Percentiles rank a stretch among this genome's conserved stretches.
These are phyloP conservation scores for Trematomus loennbergii DNA, from an alignment of 2,113 vertebrate species.

Conservation along the genomic window DNA sequence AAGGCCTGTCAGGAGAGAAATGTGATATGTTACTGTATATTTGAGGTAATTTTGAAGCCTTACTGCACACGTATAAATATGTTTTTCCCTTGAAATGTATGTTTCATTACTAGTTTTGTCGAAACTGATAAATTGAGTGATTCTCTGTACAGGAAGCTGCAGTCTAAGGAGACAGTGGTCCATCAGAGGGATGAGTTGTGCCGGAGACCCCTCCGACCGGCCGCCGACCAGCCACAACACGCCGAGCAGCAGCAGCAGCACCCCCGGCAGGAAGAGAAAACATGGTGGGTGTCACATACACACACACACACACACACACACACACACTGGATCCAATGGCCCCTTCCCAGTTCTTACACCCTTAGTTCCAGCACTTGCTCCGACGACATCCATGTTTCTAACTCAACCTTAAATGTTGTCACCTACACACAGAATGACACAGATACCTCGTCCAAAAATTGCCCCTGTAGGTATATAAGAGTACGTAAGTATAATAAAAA, in stretches of 20 bases:
- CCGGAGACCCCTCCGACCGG: conserved; percentile 52
- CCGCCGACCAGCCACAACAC: conserved; percentile 14
- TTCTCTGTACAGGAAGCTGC: conserved; percentile 79
- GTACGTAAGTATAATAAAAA: no score
- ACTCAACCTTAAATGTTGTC: no score
- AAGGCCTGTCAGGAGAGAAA: no score
- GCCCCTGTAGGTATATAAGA: no score
- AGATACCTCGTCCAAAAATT: no score
- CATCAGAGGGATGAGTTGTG: conserved; percentile 67
- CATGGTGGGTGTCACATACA: conserved; percentile 57
- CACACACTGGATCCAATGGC: no score
- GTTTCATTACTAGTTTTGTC: neutral
- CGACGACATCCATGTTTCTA: no score
- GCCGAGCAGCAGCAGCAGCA: neutral
- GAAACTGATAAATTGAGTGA: no score
- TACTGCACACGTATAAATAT: neutral
- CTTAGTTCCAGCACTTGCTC: no score
- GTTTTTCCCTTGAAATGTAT: neutral
- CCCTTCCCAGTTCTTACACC: no score
- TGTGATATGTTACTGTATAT: no score
- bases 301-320: neutral
- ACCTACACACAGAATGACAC: no score
- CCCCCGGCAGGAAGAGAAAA: conserved; percentile 80
- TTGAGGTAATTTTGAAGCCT: neutral
- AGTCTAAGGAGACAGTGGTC: conserved; percentile 60